Conservation (phyloP, 2,888 invertebrate genomes). For the Volucella bombylans region DNA sequence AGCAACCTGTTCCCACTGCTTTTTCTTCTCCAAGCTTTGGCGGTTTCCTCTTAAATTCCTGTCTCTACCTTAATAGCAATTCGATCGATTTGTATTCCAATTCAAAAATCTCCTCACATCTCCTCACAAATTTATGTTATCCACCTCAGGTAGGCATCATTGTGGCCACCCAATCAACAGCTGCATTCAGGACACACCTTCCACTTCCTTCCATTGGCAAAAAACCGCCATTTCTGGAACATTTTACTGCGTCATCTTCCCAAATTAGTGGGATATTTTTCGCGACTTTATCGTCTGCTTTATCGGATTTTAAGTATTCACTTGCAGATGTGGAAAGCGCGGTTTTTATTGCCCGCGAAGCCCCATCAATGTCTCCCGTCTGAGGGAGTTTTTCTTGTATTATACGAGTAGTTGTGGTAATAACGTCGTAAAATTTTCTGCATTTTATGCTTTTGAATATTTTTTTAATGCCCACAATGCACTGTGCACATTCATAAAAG, state of each 20-base stretch:
- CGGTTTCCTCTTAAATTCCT: too few relatives aligned
- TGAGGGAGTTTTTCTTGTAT: not conserved
- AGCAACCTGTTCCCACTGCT: too few relatives aligned
- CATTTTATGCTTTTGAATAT: conserved; percentile 47
- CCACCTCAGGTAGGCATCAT: too few relatives aligned
- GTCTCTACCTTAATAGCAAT: too few relatives aligned
- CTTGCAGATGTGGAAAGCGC: conserved; percentile 14
- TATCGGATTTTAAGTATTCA: conserved; percentile 57
- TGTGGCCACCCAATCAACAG: too few relatives aligned
- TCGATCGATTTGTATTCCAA: too few relatives aligned
- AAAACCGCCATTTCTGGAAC: too few relatives aligned
- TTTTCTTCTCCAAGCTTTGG: too few relatives aligned
- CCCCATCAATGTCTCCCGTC: not conserved
- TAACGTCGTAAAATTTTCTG: conserved; percentile 46
- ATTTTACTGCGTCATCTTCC: not conserved
- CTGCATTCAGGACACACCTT: too few relatives aligned
- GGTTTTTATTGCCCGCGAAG: conserved; percentile 6
- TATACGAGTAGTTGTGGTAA: conserved; percentile 37
- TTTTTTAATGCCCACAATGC: conserved; percentile 43
- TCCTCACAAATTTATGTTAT: too few relatives aligned
- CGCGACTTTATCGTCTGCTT: conserved; percentile 43
- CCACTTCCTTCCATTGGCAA: too few relatives aligned
- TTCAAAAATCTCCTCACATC: too few relatives aligned
- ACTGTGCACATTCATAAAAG: conserved; percentile 34
- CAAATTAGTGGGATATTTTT: conserved; percentile 28